A percentile compares a stretch with the other conserved stretches of the same genome.
Evolutionary conservation across 2,797 vertebrate genomes (phyloP).

Genomic region (Parotocinclus haroldoi): DNA sequence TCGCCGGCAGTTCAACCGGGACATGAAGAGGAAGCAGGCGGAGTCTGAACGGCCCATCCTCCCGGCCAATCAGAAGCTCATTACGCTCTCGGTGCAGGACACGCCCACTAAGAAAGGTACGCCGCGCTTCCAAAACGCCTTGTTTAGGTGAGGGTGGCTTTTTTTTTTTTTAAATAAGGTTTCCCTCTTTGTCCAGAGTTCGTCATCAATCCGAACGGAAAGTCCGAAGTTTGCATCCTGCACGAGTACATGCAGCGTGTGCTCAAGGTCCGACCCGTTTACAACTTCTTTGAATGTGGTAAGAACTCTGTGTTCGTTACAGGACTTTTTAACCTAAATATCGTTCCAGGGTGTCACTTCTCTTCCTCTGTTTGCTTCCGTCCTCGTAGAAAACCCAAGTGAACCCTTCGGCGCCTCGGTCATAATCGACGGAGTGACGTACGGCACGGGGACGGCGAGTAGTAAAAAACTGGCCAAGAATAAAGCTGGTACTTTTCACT

Average conservation of each 20-base stretch:
- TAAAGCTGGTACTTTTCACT: constrained; percentile 97
- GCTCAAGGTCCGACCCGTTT: constrained; percentile 98
- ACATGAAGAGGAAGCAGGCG: constrained; percentile 96
- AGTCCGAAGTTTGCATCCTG: constrained; percentile 98
- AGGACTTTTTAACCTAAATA: not conserved
- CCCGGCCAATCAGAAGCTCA: constrained; percentile 97
- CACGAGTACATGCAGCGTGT: constrained; percentile 99
- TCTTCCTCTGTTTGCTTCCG: constrained; percentile 3
- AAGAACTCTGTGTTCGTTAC: constrained; percentile 60
- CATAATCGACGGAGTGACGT: constrained; percentile 98
- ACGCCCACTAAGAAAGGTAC: constrained; percentile 98
- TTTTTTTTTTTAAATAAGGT: not conserved
- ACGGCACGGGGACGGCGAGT: constrained; percentile 98
- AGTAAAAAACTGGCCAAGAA: constrained; percentile 99
- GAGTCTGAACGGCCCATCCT: constrained; percentile 94
- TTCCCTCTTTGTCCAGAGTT: constrained; percentile 75
- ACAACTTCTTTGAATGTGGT: constrained; percentile 99
- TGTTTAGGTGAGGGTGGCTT: not conserved
- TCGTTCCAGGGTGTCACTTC: not conserved
- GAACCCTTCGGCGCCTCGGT: constrained; percentile 99
- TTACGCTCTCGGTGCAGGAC: constrained; percentile 94
- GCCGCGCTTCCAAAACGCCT: not conserved
- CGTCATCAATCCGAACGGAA: constrained; percentile 98
- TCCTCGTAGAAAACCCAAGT: constrained; percentile 94
- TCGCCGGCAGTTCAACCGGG: constrained; percentile 94